These are phyloP conservation scores for Apodemus agrarius DNA, from an alignment of 2,797 vertebrate genomes.

Conservation along the genomic window DNA sequence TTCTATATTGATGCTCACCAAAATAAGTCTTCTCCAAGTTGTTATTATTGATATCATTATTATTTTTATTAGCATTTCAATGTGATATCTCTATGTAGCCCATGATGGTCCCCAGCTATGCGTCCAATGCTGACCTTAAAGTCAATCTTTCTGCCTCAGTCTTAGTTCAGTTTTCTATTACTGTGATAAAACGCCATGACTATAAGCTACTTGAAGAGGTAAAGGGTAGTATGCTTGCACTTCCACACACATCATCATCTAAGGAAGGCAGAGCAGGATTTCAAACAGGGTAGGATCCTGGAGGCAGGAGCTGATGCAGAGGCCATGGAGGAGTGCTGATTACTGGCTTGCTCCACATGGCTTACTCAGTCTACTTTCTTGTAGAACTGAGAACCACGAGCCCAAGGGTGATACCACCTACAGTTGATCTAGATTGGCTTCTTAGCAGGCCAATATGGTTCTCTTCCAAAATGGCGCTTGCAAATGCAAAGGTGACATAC, in stretches of 20 bases:
- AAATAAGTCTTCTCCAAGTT: background rate
- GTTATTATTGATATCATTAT: background rate
- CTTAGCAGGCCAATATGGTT: background rate
- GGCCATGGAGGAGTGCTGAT: background rate
- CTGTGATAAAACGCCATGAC: background rate
- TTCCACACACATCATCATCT: background rate
- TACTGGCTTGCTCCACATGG: background rate
- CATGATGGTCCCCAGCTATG: background rate
- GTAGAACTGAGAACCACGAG: background rate
- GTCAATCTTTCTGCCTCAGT: background rate
- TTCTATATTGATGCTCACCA: background rate
- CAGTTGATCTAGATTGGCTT: background rate
- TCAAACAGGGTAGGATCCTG: background rate
- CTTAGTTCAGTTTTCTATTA: background rate
- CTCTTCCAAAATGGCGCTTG: background rate
- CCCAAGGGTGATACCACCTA: background rate
- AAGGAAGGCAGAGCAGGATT: background rate
- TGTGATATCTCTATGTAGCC: background rate
- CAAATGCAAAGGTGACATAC: background rate
- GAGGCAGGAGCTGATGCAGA: background rate
- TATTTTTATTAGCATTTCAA: background rate
- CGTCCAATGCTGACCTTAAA: background rate
- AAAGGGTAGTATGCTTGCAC: background rate
- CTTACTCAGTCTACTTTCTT: background rate
- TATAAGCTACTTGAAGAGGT: background rate